Percentiles rank a stretch among this genome's conserved stretches.
Conservation (phyloP, 92 coral and sea anemone species). For the Hydrozoanthus gracilis region DNA sequence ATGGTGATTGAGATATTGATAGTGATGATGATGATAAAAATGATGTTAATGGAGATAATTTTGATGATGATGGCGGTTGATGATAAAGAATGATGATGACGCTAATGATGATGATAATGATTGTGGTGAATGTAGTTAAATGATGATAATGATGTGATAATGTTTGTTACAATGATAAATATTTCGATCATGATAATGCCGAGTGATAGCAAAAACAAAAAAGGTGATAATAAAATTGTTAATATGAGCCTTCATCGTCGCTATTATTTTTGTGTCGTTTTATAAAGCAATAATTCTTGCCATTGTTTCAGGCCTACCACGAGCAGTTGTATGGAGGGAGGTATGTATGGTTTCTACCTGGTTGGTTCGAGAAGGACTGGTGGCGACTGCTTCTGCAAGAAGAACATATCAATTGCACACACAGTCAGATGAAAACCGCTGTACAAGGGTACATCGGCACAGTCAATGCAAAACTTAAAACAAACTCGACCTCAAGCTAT, state of each 20-base stretch:
- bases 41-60: too few species aligned
- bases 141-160: background rate
- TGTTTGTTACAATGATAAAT: background rate
- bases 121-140: background rate
- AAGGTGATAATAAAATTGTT: background rate
- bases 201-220: background rate
- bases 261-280: too few species aligned
- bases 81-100: too few species aligned
- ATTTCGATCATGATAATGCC: background rate
- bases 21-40: too few species aligned
- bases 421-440: slow-evolving; percentile 53
- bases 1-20: too few species aligned
- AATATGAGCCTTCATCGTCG: background rate
- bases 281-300: background rate
- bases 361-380: slow-evolving; percentile 61
- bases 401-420: slow-evolving; percentile 58
- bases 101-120: background rate
- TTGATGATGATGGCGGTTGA: background rate
- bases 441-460: slow-evolving; percentile 56
- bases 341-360: slow-evolving; percentile 72
- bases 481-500: slow-evolving; percentile 38
- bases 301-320: slow-evolving; percentile 56
- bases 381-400: slow-evolving; percentile 54
- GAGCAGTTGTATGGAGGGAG: slow-evolving; percentile 57
- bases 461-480: slow-evolving; percentile 48